Percentiles rank a stretch among this genome's conserved stretches.
These are phyloP conservation scores for Dendrolimus pini DNA, from an alignment of 2,888 invertebrate species.

Conservation along the genomic window DNA sequence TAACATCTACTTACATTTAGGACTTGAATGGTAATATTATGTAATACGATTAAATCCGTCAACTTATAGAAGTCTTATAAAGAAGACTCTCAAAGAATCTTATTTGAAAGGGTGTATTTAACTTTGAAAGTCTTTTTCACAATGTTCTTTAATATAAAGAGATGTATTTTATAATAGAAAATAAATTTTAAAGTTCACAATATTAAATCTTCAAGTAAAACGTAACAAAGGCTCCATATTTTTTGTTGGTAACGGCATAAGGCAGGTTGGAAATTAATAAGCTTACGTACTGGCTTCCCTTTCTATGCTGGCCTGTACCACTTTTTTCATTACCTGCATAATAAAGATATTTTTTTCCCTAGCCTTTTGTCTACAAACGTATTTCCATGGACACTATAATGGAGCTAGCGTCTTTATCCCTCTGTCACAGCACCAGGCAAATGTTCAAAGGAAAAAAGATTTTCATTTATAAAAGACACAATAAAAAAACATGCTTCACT, in stretches of 20 bases:
- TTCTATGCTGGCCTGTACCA: conserved; percentile 46
- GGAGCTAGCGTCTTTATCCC: conserved; percentile 1
- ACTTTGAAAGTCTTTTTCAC: neutral
- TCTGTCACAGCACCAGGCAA: neutral
- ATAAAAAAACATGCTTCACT: too few relatives aligned
- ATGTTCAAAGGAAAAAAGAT: neutral
- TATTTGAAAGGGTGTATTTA: neutral
- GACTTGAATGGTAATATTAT: neutral
- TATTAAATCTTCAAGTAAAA: conserved; percentile 22
- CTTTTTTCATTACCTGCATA: conserved; percentile 61
- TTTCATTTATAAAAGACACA: too few relatives aligned
- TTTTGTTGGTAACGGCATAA: conserved; percentile 30
- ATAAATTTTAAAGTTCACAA: conserved; percentile 17
- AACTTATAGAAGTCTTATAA: neutral
- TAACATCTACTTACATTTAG: neutral
- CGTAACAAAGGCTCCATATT: conserved; percentile 28
- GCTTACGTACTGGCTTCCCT: conserved; percentile 47
- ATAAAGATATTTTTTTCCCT: conserved; percentile 29
- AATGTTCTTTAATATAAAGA: neutral
- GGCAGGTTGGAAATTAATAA: conserved; percentile 48
- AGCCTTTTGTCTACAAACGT: conserved; percentile 33
- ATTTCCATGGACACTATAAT: conserved; percentile 37
- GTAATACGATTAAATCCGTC: neutral
- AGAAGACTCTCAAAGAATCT: neutral
- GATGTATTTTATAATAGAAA: neutral